phyloP scores from a whole-genome alignment of 2,797 vertebrate genomes.

The Salarias fasciatus region DNA sequence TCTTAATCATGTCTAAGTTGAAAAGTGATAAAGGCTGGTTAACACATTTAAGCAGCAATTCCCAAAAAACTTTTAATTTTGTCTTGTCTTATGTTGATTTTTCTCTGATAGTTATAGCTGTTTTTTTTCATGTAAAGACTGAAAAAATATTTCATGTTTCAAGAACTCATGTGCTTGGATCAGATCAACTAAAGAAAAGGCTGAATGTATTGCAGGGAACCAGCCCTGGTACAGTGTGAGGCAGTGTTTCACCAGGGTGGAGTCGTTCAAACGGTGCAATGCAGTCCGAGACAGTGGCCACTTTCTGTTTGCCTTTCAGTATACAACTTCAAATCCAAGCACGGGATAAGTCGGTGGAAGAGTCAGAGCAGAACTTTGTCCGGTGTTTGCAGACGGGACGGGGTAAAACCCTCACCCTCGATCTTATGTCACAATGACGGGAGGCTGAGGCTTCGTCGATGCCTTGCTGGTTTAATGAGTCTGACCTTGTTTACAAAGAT shows the following conservation, averaged over 20 bases:
- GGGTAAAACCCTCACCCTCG: constrained; percentile 58
- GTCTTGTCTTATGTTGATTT: too few relatives aligned
- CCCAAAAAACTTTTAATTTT: too few relatives aligned
- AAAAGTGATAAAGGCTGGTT: neutral
- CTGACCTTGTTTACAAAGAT: constrained; percentile 56
- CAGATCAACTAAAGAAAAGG: constrained; percentile 27
- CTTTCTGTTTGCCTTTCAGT: constrained; percentile 68
- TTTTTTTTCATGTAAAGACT: too few relatives aligned
- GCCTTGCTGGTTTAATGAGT: constrained; percentile 35
- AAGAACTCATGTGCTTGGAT: constrained; percentile 19
- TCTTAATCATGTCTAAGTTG: constrained; percentile 1
- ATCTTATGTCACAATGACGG: constrained; percentile 63
- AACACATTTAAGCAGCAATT: too few relatives aligned
- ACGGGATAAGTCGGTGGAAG: constrained; percentile 68
- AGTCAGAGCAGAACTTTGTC: constrained; percentile 67
- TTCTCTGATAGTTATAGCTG: too few relatives aligned
- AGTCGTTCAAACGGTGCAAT: constrained; percentile 56
- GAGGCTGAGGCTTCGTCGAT: constrained; percentile 40
- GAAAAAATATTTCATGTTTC: neutral
- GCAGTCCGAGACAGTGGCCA: constrained; percentile 60
- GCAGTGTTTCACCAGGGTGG: constrained; percentile 67
- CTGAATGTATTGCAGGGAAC: constrained; percentile 38
- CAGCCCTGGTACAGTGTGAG: constrained; percentile 52
- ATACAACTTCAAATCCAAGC: constrained; percentile 74
- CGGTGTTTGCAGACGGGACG: constrained; percentile 64